Percentiles rank a stretch among this genome's conserved stretches.
Conservation (phyloP, 1,140 invertebrate genomes). For the Lucilia cuprina region DNA sequence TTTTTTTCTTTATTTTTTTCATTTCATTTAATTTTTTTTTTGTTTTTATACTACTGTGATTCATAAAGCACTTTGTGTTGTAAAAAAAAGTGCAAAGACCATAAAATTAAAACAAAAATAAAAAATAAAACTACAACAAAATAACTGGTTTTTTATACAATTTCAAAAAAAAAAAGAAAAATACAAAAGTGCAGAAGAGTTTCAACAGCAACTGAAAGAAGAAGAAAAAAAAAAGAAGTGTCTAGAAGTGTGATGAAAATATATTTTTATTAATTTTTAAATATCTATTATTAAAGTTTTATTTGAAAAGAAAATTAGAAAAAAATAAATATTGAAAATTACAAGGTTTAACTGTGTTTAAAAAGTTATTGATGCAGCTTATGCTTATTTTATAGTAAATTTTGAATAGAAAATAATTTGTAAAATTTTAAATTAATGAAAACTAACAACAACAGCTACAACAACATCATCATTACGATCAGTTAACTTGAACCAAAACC, state of each 20-base stretch:
- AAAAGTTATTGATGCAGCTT: background rate
- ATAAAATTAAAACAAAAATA: conserved; percentile 29
- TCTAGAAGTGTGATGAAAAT: background rate
- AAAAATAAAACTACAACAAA: conserved; percentile 21
- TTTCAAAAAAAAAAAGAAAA: background rate
- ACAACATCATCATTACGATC: conserved; percentile 2
- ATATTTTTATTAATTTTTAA: background rate
- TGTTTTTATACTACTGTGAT: background rate
- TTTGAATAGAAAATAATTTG: background rate
- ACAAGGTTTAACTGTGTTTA: background rate
- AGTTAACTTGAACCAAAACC: conserved; percentile 4
- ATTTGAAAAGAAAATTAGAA: background rate
- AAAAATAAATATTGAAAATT: background rate
- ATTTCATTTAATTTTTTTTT: background rate
- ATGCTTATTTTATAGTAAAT: background rate
- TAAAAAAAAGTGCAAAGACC: conserved; percentile 32
- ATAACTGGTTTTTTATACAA: conserved; percentile 22
- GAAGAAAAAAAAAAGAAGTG: background rate
- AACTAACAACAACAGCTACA: background rate
- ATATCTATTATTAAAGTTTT: background rate
- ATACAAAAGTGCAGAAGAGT: background rate
- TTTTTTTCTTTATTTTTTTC: conserved; percentile 1
- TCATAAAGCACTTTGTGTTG: conserved; percentile 16
- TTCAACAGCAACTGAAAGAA: background rate
- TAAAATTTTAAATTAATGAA: background rate